These are phyloP conservation scores for Eurytoma adleriae DNA, from an alignment of 2,888 invertebrate species.

Conservation along the genomic window DNA sequence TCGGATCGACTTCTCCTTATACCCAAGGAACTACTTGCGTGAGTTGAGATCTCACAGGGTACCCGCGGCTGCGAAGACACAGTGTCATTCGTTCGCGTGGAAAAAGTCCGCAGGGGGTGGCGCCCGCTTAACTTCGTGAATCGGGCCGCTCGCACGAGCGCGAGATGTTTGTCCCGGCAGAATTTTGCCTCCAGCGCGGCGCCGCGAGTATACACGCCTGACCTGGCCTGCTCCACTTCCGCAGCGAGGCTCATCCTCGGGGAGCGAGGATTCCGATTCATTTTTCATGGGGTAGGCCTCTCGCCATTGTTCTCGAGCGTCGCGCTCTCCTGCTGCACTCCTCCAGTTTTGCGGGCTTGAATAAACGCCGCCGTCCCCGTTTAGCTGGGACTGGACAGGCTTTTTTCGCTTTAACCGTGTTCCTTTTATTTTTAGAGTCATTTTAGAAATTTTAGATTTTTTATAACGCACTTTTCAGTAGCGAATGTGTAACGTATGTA, in stretches of 20 bases:
- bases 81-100: conserved; percentile 38
- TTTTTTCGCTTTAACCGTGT: no score
- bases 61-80: no score
- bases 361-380: no score
- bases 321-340: neutral
- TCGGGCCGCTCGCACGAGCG: neutral
- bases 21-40: no score
- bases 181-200: neutral
- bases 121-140: conserved; percentile 1
- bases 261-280: conserved; percentile 8
- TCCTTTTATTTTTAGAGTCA: no score
- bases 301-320: neutral
- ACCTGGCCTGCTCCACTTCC: conserved; percentile 25
- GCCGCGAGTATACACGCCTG: neutral
- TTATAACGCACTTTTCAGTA: no score
- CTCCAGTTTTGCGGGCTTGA: neutral
- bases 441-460: no score
- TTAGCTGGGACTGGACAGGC: no score
- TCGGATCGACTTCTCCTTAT: no score
- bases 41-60: no score
- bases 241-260: neutral
- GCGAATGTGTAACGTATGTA: no score
- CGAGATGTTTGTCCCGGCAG: conserved; percentile 35
- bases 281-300: neutral
- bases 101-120: conserved; percentile 24